A percentile compares a stretch with the other conserved stretches of the same genome.
phyloP scores from a whole-genome alignment of 2,888 invertebrate genomes.

The Holacanthella duospinosa region DNA sequence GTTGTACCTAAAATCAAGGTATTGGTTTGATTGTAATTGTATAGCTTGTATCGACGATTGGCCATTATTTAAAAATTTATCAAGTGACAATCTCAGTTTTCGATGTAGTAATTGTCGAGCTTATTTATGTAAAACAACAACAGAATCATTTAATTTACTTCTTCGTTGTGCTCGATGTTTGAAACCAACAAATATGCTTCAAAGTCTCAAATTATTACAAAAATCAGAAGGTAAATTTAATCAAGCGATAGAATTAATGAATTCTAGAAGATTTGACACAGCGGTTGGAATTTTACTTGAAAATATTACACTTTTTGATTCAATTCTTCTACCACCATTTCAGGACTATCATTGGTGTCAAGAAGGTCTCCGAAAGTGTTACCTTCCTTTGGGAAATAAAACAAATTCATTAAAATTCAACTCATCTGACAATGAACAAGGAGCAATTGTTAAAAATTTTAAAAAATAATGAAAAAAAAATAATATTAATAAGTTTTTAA shows the following conservation, averaged over 20 bases:
- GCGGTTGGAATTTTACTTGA: conserved; percentile 32
- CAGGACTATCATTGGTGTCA: conserved; percentile 64
- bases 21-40: conserved; percentile 63
- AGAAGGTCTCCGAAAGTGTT: conserved; percentile 57
- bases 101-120: conserved; percentile 33
- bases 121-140: conserved; percentile 22
- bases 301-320: conserved; percentile 31
- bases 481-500: too few relatives aligned
- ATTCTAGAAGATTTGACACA: conserved; percentile 38
- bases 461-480: too few relatives aligned
- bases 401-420: not conserved
- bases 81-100: conserved; percentile 32
- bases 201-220: conserved; percentile 31
- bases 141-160: conserved; percentile 25
- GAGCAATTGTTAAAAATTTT: too few relatives aligned
- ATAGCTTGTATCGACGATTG: conserved; percentile 62
- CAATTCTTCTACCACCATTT: conserved; percentile 58
- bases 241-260: conserved; percentile 30
- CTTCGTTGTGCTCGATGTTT: conserved; percentile 26
- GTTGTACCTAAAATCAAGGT: conserved; percentile 45
- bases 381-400: conserved; percentile 55
- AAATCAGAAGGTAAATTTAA: conserved; percentile 31
- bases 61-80: conserved; percentile 56
- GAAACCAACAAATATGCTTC: conserved; percentile 29
- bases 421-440: too few relatives aligned